Evolutionary conservation across 1,140 invertebrate species (phyloP), one percentile per base, ranked within the genome.

Genomic region (Ceratosolen solmsi): DNA sequence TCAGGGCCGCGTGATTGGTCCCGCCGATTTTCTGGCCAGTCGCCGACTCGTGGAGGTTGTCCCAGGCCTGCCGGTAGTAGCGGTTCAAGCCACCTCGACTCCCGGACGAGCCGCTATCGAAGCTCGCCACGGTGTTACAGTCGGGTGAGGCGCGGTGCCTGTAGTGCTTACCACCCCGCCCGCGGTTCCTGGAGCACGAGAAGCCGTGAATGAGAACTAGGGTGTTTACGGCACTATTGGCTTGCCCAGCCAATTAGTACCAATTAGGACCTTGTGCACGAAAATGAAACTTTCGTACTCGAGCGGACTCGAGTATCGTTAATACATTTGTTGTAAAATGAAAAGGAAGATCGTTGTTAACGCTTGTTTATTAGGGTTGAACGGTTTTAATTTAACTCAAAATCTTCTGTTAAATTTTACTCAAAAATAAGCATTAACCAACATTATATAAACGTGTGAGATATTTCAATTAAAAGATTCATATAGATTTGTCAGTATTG

Each of bases 41-140:
- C 17, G 95, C 93, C 22, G 95, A 95, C 90, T 97, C 96, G 87
- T 97, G 96, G 7, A 98, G 93, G 89, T 98, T 97, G 87, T 97
- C 96, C 97, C 97, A 98, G 7, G 97, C 97, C 89, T 97, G 95
- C 25, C 96, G 93, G 91, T 98, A 98, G 87, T 95, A 95, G 85
- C 96, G 94, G 89, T 97, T 97, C 74, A 98, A 92, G 51, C 96
- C 94, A 51, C 93, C 94, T 60, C 96, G 93, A 22, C 96, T 96
- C 85, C 97, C 96, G 0, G 96, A 96, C 71, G 95, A 95, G 80
- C 96, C 96, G 72, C 96, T 96, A 87, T 96, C 96, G 86, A 96
- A 95, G 46, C 96, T 97, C 33, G 96, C 96, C 49, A 96, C 96
- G 17, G 96, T 97, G 88, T 97, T 96, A 91, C 96, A 96, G 90